phyloP scores from a whole-genome alignment of 1,140 invertebrate species.

The Cephus cinctus region DNA sequence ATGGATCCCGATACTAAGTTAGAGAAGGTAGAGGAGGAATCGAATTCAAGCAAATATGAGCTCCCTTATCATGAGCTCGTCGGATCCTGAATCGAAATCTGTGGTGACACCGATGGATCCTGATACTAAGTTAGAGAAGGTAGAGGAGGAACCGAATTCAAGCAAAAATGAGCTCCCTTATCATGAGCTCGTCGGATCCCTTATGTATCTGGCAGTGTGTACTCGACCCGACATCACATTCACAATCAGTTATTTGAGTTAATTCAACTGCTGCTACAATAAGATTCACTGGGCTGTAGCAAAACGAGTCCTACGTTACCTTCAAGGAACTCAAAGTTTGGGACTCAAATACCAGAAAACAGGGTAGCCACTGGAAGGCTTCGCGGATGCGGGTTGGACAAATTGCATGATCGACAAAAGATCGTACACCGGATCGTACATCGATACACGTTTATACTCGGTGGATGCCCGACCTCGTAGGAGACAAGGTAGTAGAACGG shows the following conservation, averaged over 20 bases:
- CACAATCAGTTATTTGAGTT: conserved; percentile 29
- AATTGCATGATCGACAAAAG: conserved; percentile 23
- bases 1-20: conserved; percentile 26
- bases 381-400: conserved; percentile 27
- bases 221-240: conserved; percentile 42
- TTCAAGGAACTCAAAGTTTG: conserved; percentile 24
- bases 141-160: conserved; percentile 10
- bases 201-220: too few species aligned
- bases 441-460: conserved; percentile 30
- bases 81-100: conserved; percentile 25
- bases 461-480: conserved; percentile 47
- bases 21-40: conserved; percentile 6
- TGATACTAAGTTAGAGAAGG: conserved; percentile 24
- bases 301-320: conserved; percentile 36
- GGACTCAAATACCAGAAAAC: conserved; percentile 14
- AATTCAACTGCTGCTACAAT: conserved; percentile 25
- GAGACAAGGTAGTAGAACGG: conserved; percentile 54
- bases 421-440: conserved; percentile 30
- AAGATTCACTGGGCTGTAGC: conserved; percentile 30
- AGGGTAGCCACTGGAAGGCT: conserved; percentile 12
- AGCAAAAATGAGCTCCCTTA: conserved; percentile 21
- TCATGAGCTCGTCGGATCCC: conserved; percentile 35
- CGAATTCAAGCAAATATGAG: conserved; percentile 15
- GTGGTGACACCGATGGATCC: conserved; percentile 19
- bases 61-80: conserved; percentile 32